Evolutionary conservation across 2,797 vertebrate genomes (phyloP).

Genomic region (Smutsia temminckii): DNA sequence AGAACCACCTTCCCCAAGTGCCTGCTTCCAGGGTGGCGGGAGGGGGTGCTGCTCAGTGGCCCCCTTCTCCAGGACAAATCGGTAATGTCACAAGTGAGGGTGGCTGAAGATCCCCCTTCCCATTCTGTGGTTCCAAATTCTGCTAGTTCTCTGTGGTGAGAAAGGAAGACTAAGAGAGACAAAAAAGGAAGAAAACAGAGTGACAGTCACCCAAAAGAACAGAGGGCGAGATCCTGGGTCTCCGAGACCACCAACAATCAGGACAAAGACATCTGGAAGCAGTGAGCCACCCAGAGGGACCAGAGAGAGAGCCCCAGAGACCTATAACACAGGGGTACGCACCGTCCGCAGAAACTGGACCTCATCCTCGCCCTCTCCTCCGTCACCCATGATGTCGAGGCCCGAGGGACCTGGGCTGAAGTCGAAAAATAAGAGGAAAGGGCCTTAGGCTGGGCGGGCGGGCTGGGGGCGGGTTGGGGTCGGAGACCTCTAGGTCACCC

Average conservation of each 20-base stretch:
- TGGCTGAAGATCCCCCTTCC: neutral
- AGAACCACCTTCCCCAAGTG: constrained; percentile 69
- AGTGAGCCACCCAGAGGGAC: neutral
- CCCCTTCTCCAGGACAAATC: neutral
- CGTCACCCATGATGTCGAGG: constrained; percentile 90
- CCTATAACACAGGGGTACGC: constrained; percentile 78
- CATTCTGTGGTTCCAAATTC: neutral
- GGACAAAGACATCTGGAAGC: neutral
- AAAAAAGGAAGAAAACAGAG: neutral
- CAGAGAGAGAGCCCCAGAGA: neutral
- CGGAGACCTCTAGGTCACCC: constrained; percentile 48
- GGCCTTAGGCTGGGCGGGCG: neutral
- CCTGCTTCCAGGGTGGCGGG: constrained; percentile 28
- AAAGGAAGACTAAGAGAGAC: neutral
- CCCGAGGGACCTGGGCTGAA: constrained; percentile 18
- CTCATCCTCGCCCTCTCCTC: constrained; percentile 94
- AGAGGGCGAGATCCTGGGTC: neutral
- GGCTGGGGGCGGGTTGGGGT: constrained; percentile 40
- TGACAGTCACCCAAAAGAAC: neutral
- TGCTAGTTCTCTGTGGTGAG: neutral
- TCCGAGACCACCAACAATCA: constrained; percentile 16
- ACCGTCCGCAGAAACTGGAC: constrained; percentile 96
- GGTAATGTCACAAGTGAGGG: neutral
- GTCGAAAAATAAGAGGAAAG: neutral
- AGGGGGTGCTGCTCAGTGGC: neutral